phyloP scores from a whole-genome alignment of 2,888 invertebrate species.

The Macaria notata region DNA sequence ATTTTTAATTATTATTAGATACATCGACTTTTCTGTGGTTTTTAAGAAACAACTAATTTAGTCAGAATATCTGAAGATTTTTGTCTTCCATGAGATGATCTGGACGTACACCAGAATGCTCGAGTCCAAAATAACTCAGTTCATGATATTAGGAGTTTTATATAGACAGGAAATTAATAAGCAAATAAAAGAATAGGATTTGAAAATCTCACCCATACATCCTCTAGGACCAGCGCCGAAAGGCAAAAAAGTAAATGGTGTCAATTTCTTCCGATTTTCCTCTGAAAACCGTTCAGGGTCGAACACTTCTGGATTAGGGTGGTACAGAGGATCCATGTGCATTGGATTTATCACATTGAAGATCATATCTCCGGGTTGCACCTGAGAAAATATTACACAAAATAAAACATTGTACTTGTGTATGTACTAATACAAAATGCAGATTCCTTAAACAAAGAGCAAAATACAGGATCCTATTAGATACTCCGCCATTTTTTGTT shows the following conservation, averaged over 20 bases:
- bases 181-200: neutral
- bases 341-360: constrained; percentile 47
- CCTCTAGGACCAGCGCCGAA: neutral
- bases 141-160: neutral
- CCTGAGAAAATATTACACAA: constrained; percentile 26
- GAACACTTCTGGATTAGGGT: neutral
- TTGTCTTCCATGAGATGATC: neutral
- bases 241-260: neutral
- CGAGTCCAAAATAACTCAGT: neutral
- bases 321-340: constrained; percentile 32
- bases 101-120: neutral
- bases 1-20: neutral
- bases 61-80: neutral
- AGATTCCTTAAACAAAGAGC: too few relatives aligned
- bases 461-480: too few relatives aligned
- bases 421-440: too few relatives aligned
- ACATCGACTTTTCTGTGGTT: neutral
- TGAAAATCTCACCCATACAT: neutral
- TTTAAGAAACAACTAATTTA: neutral
- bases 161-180: neutral
- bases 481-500: too few relatives aligned
- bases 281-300: neutral
- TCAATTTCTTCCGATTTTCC: neutral
- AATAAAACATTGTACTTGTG: too few relatives aligned
- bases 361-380: constrained; percentile 41